Conservation (phyloP, 2,888 invertebrate genomes). For the Tryphoninae sp. region DNA sequence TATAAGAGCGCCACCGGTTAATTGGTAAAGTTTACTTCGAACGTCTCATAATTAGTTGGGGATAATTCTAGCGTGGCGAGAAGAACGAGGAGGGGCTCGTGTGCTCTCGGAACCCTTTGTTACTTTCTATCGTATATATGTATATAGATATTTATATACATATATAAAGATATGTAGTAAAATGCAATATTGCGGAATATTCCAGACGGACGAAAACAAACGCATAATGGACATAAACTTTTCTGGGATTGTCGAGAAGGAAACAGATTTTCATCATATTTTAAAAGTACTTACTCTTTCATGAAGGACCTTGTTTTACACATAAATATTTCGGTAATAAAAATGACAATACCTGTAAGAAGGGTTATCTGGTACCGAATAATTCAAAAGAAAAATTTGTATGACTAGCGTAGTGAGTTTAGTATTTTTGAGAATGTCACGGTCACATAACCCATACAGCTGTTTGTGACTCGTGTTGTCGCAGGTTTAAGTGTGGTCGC, state of each 20-base stretch:
- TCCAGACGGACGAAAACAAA: neutral
- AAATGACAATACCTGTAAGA: too few relatives aligned
- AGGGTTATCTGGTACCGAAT: too few relatives aligned
- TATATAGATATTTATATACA: too few relatives aligned
- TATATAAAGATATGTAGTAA: neutral
- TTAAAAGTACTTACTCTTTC: neutral
- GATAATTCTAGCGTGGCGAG: conserved; percentile 59
- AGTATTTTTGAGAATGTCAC: too few relatives aligned
- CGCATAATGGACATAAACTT: neutral
- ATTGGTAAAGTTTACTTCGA: conserved; percentile 68
- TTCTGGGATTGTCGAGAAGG: neutral
- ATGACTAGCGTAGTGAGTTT: too few relatives aligned
- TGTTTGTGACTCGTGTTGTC: too few relatives aligned
- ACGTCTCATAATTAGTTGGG: conserved; percentile 63
- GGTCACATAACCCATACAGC: too few relatives aligned
- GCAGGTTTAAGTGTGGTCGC: too few relatives aligned
- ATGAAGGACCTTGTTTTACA: too few relatives aligned
- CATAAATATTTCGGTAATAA: too few relatives aligned
- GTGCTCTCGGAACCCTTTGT: conserved; percentile 24
- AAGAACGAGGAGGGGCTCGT: conserved; percentile 42
- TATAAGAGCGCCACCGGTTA: conserved; percentile 64
- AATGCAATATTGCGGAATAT: conserved; percentile 2
- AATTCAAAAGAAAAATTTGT: too few relatives aligned
- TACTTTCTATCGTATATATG: neutral
- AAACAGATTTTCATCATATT: neutral